Evolutionary conservation across 2,797 vertebrate genomes (phyloP).

Genomic region (Chlorospingus semifuscus): DNA sequence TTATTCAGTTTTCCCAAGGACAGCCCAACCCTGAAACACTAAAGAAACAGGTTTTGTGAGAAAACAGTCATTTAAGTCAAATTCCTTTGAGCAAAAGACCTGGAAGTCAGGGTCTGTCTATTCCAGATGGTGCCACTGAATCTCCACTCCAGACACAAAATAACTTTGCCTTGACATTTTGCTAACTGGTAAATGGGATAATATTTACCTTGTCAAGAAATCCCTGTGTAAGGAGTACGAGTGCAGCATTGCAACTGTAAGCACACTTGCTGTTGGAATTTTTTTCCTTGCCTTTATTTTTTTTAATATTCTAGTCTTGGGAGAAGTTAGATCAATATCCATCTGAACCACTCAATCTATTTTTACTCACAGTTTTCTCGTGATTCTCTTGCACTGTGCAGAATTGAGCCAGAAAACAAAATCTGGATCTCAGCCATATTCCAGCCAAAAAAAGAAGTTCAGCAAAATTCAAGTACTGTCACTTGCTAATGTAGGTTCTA

Average conservation of each 20-base stretch:
- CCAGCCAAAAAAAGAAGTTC: background rate
- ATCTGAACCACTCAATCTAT: background rate
- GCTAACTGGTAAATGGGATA: background rate
- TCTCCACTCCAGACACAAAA: background rate
- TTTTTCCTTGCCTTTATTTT: background rate
- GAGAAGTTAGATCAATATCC: background rate
- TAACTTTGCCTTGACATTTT: background rate
- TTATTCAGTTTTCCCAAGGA: conserved; percentile 1
- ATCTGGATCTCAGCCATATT: background rate
- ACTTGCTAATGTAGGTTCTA: background rate
- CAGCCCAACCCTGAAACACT: background rate
- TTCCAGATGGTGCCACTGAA: background rate
- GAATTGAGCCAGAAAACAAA: background rate
- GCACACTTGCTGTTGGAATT: background rate
- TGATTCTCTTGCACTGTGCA: background rate
- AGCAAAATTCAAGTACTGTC: background rate
- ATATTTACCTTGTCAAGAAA: background rate
- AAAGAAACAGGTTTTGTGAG: background rate
- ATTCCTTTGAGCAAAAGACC: background rate
- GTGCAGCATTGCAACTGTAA: background rate
- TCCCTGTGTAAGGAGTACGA: background rate
- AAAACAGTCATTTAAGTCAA: background rate
- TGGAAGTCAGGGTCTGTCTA: background rate
- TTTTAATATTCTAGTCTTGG: background rate
- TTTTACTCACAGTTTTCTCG: background rate